Evolutionary conservation across 2,113 vertebrate species (phyloP).

Genomic region (Ibidorhyncha struthersii): DNA sequence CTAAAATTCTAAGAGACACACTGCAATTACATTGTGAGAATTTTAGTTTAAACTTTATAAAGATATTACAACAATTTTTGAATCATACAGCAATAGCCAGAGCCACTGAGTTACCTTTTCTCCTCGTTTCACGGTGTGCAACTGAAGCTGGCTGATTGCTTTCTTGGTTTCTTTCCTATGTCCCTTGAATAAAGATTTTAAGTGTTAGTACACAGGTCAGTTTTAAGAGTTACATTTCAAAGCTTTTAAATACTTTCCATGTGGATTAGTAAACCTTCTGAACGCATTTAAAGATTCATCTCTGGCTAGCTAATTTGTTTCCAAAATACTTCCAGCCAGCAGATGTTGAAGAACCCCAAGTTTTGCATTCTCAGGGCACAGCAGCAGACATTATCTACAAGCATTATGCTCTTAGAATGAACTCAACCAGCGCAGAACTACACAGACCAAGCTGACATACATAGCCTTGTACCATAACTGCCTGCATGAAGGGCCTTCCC

Average conservation of each 20-base stretch:
- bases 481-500: neutral
- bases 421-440: neutral
- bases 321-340: neutral
- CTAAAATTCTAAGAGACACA: neutral
- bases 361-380: accelerated
- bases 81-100: neutral
- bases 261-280: neutral
- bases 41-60: neutral
- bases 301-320: neutral
- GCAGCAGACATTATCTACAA: neutral
- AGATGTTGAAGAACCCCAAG: neutral
- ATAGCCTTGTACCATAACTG: accelerated
- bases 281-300: neutral
- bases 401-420: accelerated
- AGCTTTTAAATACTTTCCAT: neutral
- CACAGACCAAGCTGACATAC: accelerated
- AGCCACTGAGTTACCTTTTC: slow-evolving; percentile 76
- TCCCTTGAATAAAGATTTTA: slow-evolving; percentile 63
- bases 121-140: slow-evolving; percentile 79
- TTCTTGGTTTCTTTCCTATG: slow-evolving; percentile 82
- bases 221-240: neutral
- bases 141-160: slow-evolving; percentile 78
- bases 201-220: neutral
- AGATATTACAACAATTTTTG: neutral
- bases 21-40: neutral